Percentiles rank a stretch among this genome's conserved stretches.
phyloP scores from a whole-genome alignment of 2,888 invertebrate species.

The Bembecia ichneumoniformis region DNA sequence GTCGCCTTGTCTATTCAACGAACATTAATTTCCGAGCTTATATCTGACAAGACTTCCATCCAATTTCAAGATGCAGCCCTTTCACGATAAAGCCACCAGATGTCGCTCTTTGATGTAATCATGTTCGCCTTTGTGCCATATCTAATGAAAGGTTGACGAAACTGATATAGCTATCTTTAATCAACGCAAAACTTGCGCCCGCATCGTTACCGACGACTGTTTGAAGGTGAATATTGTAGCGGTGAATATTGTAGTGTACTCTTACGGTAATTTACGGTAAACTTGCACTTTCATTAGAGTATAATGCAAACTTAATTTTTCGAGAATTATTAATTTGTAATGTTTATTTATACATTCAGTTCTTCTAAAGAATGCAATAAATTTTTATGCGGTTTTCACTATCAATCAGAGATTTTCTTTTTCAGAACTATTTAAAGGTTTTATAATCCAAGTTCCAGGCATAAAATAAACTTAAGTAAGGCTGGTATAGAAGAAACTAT shows the following conservation, averaged over 20 bases:
- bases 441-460: no score
- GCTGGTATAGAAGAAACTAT: no score
- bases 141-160: slow-evolving; percentile 65
- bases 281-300: no score
- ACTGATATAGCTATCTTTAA: slow-evolving; percentile 70
- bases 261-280: no score
- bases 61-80: slow-evolving; percentile 54
- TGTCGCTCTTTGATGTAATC: slow-evolving; percentile 61
- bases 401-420: no score
- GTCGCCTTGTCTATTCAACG: not conserved
- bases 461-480: no score
- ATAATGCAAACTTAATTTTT: no score
- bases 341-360: no score
- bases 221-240: slow-evolving; percentile 33
- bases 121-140: slow-evolving; percentile 58
- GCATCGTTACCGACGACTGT: slow-evolving; percentile 52
- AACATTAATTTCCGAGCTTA: not conserved
- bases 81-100: slow-evolving; percentile 62
- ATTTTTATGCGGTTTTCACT: no score
- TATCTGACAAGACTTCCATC: slow-evolving; percentile 5
- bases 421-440: no score
- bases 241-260: slow-evolving; percentile 13
- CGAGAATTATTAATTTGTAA: no score
- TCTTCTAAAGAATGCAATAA: no score
- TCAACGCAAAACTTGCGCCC: slow-evolving; percentile 60